These are phyloP conservation scores for Heteractis magnifica DNA, from an alignment of 92 coral and sea anemone species.

Conservation along the genomic window DNA sequence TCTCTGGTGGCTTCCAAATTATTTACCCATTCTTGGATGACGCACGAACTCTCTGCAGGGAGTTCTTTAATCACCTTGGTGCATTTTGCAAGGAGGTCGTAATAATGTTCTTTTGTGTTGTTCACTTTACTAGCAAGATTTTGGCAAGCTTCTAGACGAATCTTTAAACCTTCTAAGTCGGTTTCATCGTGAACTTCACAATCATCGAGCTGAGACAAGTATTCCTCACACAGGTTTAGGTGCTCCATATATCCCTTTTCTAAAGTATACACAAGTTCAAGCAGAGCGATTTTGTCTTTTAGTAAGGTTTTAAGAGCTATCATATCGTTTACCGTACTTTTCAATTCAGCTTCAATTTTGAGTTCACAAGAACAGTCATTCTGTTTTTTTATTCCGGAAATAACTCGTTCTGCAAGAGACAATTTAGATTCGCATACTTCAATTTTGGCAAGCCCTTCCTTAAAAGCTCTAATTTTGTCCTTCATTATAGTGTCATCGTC, in stretches of 20 bases:
- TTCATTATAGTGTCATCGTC: constrained; percentile 43
- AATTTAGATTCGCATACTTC: constrained; percentile 36
- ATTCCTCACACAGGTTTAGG: constrained; percentile 8
- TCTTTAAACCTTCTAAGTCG: constrained; percentile 39
- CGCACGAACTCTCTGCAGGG: constrained; percentile 25
- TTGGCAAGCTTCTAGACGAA: constrained; percentile 49
- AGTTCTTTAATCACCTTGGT: constrained; percentile 18
- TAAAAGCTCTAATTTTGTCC: constrained; percentile 22
- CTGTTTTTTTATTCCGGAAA: constrained; percentile 1
- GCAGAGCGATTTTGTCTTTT: constrained; percentile 18
- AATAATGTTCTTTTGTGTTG: constrained; percentile 42
- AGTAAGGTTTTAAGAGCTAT: constrained; percentile 19
- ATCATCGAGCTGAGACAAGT: neutral
- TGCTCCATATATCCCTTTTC: constrained; percentile 28
- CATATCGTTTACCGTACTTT: constrained; percentile 26
- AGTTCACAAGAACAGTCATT: constrained; percentile 26
- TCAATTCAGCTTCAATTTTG: constrained; percentile 40
- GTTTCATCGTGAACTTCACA: neutral
- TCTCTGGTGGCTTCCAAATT: constrained; percentile 32
- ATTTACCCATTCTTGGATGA: constrained; percentile 27
- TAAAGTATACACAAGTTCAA: constrained; percentile 36
- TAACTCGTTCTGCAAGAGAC: constrained; percentile 7
- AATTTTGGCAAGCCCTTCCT: constrained; percentile 21
- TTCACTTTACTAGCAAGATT: constrained; percentile 38
- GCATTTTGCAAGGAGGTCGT: constrained; percentile 31